phyloP scores from a whole-genome alignment of 2,888 invertebrate species.

The Aphrophora alni region DNA sequence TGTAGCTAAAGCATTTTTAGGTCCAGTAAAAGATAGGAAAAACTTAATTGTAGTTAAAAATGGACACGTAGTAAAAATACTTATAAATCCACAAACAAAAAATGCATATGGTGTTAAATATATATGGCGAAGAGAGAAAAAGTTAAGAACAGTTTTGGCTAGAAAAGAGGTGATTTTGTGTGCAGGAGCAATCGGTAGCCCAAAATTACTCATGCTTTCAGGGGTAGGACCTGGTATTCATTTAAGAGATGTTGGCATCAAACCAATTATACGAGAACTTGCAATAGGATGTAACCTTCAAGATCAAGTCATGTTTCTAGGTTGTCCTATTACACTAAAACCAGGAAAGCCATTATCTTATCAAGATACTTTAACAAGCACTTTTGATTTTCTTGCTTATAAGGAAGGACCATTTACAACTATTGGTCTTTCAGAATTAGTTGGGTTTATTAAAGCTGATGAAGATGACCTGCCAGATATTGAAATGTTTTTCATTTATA shows the following conservation, averaged over 20 bases:
- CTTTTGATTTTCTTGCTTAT: constrained; percentile 41
- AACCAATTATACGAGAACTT: constrained; percentile 28
- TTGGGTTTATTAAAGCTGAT: constrained; percentile 40
- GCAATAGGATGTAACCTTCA: constrained; percentile 40
- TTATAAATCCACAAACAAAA: constrained; percentile 63
- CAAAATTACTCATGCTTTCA: constrained; percentile 41
- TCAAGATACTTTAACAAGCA: constrained; percentile 23
- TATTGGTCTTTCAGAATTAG: constrained; percentile 35
- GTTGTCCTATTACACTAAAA: constrained; percentile 35
- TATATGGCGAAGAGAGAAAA: constrained; percentile 37
- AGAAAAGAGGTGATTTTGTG: constrained; percentile 39
- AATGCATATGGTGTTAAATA: constrained; percentile 66
- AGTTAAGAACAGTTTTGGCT: constrained; percentile 29
- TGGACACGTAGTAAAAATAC: constrained; percentile 64
- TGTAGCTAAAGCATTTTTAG: constrained; percentile 69
- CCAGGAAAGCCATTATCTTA: constrained; percentile 7
- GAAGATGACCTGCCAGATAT: constrained; percentile 42
- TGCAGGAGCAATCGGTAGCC: constrained; percentile 39
- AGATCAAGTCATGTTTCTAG: constrained; percentile 41
- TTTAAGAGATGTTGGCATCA: constrained; percentile 33
- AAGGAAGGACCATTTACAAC: constrained; percentile 34
- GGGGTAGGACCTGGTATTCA: constrained; percentile 41
- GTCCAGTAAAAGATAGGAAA: constrained; percentile 63
- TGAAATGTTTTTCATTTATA: constrained; percentile 36
- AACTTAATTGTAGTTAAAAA: constrained; percentile 68